phyloP scores from a whole-genome alignment of 2,797 vertebrate genomes.

The Melanotaenia trifasciata region DNA sequence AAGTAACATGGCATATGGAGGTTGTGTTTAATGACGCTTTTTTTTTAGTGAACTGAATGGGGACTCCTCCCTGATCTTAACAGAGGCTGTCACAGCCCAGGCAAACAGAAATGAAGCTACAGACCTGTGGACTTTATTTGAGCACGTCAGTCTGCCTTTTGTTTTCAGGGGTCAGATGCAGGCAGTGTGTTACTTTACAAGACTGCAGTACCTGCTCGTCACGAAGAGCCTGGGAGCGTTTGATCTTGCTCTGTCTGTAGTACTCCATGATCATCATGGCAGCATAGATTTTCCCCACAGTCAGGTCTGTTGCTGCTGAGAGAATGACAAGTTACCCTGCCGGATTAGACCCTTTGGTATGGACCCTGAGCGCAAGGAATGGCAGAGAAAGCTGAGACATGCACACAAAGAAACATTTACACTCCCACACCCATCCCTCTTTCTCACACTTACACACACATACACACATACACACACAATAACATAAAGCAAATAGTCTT shows the following conservation, averaged over 20 bases:
- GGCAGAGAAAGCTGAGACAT: constrained; percentile 69
- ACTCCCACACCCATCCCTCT: constrained; percentile 31
- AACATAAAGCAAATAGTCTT: constrained; percentile 79
- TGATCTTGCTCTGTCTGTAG: constrained; percentile 97
- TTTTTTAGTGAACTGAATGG: constrained; percentile 17
- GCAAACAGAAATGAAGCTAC: constrained; percentile 44
- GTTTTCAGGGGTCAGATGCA: constrained; percentile 48
- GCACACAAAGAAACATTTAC: constrained; percentile 56
- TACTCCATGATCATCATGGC: constrained; percentile 99
- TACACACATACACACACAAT: constrained; percentile 43
- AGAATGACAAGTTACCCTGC: constrained; percentile 88
- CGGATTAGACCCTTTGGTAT: constrained; percentile 83
- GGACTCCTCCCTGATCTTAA: constrained; percentile 23
- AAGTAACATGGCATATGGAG: not conserved
- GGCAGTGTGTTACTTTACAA: constrained; percentile 31
- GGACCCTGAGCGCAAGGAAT: constrained; percentile 83
- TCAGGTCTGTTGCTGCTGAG: constrained; percentile 94
- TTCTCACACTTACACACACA: constrained; percentile 39
- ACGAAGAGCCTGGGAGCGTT: constrained; percentile 90
- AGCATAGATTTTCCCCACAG: constrained; percentile 97
- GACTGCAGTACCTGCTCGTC: constrained; percentile 90
- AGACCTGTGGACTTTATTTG: constrained; percentile 59
- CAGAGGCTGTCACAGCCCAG: constrained; percentile 72
- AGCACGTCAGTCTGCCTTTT: constrained; percentile 74
- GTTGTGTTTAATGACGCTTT: not conserved